A percentile compares a stretch with the other conserved stretches of the same genome.
Evolutionary conservation across 2,113 vertebrate genomes (phyloP).

Genomic region (Phasianus colchicus): DNA sequence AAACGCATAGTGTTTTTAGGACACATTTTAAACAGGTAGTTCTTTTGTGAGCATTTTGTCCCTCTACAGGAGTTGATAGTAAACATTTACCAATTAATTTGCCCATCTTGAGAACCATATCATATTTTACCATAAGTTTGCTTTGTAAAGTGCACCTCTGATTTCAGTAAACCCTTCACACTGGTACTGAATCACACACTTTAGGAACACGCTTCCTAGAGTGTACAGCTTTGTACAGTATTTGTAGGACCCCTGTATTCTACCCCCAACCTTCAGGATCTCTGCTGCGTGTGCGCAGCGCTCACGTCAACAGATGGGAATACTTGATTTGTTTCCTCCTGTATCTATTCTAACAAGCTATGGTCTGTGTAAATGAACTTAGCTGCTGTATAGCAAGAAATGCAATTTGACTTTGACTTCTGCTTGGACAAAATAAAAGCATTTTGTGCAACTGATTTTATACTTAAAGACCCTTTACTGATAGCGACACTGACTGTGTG

Average conservation of each 20-base stretch:
- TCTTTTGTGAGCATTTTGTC: slow-evolving; percentile 15
- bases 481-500: fast-evolving
- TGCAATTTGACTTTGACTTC: slow-evolving; percentile 47
- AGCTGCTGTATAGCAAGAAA: slow-evolving; percentile 55
- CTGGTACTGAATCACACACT: neutral
- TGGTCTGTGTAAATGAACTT: slow-evolving; percentile 55
- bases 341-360: slow-evolving; percentile 32
- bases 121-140: neutral
- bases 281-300: neutral
- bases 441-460: slow-evolving; percentile 68
- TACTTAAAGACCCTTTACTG: neutral
- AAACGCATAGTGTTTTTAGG: neutral
- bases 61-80: neutral
- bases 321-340: slow-evolving; percentile 14
- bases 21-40: neutral
- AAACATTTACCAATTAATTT: neutral
- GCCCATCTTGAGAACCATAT: neutral
- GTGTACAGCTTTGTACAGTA: neutral
- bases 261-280: neutral
- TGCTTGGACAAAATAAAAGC: slow-evolving; percentile 81
- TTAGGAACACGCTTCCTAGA: neutral
- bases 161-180: neutral
- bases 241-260: neutral
- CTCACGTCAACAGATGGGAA: neutral
- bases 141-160: neutral